These are phyloP conservation scores for Trachelipus rathkii DNA, from an alignment of 1,140 invertebrate species.

Conservation along the genomic window DNA sequence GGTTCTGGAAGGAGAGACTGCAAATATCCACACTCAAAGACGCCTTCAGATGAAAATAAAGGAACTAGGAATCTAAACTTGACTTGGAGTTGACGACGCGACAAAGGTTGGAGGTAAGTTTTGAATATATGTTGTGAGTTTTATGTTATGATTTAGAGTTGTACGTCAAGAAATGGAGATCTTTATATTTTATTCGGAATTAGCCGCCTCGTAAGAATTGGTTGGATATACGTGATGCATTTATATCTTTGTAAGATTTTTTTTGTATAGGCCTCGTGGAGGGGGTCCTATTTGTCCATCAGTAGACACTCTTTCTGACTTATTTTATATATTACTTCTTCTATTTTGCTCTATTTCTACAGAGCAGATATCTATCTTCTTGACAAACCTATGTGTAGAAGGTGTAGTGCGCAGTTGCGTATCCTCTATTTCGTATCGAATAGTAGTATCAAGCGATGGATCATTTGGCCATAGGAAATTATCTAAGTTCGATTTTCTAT, in stretches of 20 bases:
- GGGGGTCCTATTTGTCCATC: too few relatives aligned
- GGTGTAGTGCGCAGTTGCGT: too few relatives aligned
- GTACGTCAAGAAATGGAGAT: too few relatives aligned
- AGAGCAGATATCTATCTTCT: too few relatives aligned
- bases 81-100: conserved; percentile 83
- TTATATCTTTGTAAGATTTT: not conserved
- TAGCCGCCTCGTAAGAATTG: not conserved
- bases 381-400: too few relatives aligned
- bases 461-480: conserved; percentile 65
- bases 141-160: not conserved
- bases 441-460: conserved; percentile 75
- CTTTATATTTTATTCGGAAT: too few relatives aligned
- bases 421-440: too few relatives aligned
- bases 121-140: conserved; percentile 51
- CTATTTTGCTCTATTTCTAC: too few relatives aligned
- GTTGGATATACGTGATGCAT: not conserved
- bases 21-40: conserved; percentile 58
- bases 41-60: conserved; percentile 72
- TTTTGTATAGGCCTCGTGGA: not conserved
- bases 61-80: conserved; percentile 83
- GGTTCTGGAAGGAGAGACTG: conserved; percentile 71
- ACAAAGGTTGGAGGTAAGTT: conserved; percentile 63
- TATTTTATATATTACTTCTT: too few relatives aligned
- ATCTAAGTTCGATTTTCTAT: too few relatives aligned
- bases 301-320: too few relatives aligned